Evolutionary conservation across 2,888 invertebrate species (phyloP).

Genomic region (Agrochola lychnidis): DNA sequence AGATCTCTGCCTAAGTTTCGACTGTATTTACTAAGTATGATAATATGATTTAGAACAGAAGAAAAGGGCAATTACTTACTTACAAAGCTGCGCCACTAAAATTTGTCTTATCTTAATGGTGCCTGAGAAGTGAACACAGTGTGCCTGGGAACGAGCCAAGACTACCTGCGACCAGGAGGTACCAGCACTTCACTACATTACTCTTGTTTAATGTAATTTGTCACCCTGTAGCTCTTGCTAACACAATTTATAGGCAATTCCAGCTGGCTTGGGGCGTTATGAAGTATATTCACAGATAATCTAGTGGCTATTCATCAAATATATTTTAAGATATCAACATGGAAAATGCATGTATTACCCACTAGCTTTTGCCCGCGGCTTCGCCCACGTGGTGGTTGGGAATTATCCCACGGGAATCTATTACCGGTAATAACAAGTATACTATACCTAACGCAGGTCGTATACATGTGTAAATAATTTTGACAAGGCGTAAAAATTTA

Average conservation of each 20-base stretch:
- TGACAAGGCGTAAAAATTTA: not conserved
- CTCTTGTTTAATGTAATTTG: slow-evolving; percentile 51
- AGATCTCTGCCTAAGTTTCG: not conserved
- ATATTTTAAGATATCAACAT: not conserved
- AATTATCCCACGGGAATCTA: not conserved
- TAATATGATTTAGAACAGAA: not conserved
- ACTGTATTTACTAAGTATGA: not conserved
- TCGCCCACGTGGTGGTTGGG: too few relatives aligned
- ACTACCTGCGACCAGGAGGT: slow-evolving; percentile 9
- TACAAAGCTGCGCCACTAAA: not conserved
- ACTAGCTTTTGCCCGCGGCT: not conserved
- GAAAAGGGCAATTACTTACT: not conserved
- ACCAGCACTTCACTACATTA: slow-evolving; percentile 21
- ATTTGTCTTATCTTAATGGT: not conserved
- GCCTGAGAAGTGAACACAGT: not conserved
- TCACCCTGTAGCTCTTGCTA: slow-evolving; percentile 21
- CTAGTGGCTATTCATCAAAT: slow-evolving; percentile 13
- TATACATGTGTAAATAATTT: too few relatives aligned
- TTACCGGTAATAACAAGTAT: not conserved
- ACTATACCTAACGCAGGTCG: not conserved
- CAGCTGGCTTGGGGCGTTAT: slow-evolving; percentile 14
- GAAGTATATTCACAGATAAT: slow-evolving; percentile 35
- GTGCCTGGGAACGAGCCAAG: slow-evolving; percentile 15
- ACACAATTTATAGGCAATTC: slow-evolving; percentile 51
- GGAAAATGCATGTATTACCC: not conserved